Percentiles rank a stretch among this genome's conserved stretches.
Conservation (phyloP, 2,113 vertebrate genomes). For the Mobula birostris region DNA sequence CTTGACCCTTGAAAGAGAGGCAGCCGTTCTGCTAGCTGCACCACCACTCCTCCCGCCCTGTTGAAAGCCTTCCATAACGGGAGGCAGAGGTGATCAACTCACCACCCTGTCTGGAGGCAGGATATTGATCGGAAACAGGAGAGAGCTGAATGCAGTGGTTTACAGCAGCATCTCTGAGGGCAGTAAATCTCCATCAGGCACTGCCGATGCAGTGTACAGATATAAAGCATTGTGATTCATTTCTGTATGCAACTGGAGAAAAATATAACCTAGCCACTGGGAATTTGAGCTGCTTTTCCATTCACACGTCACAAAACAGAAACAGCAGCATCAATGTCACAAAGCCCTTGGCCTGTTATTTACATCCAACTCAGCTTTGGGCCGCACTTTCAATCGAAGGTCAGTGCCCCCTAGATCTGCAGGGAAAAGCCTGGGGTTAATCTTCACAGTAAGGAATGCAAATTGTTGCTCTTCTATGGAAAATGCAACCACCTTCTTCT, state of each 20-base stretch:
- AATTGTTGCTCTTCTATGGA: not conserved
- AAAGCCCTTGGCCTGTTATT: not conserved
- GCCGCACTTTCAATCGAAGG: not conserved
- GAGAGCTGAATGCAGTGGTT: not conserved
- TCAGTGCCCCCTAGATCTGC: not conserved
- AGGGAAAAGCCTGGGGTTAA: not conserved
- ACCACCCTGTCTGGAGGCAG: no score
- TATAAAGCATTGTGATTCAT: not conserved
- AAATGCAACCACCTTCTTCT: not conserved
- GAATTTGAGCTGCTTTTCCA: not conserved
- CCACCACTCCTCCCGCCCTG: no score
- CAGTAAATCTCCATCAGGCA: not conserved
- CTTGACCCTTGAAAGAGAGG: no score
- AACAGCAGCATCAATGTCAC: not conserved
- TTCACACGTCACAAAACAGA: no score
- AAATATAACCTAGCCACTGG: not conserved
- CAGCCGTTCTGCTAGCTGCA: no score
- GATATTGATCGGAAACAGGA: not conserved
- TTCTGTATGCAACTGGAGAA: not conserved
- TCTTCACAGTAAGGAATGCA: not conserved
- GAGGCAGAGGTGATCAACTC: not conserved
- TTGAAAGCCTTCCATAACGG: not conserved
- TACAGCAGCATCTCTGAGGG: not conserved
- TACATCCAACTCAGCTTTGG: not conserved
- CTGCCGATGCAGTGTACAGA: not conserved